phyloP scores from a whole-genome alignment of 2,113 vertebrate species.

The Turdus rufiventris region DNA sequence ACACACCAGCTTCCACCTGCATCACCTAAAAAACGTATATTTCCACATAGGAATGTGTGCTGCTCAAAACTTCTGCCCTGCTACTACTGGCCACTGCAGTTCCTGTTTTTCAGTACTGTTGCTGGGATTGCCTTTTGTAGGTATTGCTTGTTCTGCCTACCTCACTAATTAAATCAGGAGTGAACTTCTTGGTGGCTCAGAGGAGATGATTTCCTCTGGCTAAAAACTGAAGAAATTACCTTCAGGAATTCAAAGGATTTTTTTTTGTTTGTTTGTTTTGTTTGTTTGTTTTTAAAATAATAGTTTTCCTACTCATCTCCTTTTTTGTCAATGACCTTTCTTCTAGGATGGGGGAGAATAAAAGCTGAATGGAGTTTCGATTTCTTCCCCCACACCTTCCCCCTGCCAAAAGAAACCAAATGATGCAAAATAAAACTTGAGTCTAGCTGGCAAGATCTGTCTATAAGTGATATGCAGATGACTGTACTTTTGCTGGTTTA shows the following conservation, averaged over 20 bases:
- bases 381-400: background rate
- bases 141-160: background rate
- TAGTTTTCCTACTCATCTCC: background rate
- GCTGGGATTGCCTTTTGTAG: background rate
- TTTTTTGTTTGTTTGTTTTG: background rate
- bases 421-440: background rate
- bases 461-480: background rate
- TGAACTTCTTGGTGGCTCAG: background rate
- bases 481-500: background rate
- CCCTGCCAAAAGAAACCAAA: background rate
- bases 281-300: background rate
- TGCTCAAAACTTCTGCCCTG: background rate
- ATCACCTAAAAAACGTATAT: background rate
- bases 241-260: background rate
- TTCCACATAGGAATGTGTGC: background rate
- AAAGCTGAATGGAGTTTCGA: background rate
- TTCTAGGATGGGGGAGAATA: fast-evolving
- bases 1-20: background rate
- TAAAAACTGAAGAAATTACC: background rate
- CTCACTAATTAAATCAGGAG: background rate
- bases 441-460: background rate
- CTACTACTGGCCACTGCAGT: background rate
- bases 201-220: background rate
- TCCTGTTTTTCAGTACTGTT: background rate
- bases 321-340: background rate